Percentiles rank a stretch among this genome's conserved stretches.
These are phyloP conservation scores for Celastrina argiolus DNA, from an alignment of 2,888 invertebrate species.

Conservation along the genomic window DNA sequence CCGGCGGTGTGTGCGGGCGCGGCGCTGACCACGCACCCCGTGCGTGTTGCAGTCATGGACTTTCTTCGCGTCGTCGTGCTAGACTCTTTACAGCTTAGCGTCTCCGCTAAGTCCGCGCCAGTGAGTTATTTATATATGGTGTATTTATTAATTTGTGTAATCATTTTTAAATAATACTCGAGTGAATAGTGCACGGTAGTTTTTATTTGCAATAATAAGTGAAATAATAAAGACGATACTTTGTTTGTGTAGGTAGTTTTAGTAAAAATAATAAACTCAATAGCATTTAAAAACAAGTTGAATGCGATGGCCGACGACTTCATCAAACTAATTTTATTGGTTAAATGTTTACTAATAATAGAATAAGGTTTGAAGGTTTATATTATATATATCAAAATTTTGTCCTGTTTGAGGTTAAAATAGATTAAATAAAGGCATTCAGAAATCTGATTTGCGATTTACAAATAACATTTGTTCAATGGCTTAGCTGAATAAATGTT, in stretches of 20 bases:
- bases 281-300: neutral
- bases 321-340: neutral
- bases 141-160: neutral
- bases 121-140: conserved; percentile 47
- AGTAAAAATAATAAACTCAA: too few relatives aligned
- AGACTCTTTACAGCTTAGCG: conserved; percentile 92
- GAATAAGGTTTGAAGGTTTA: too few relatives aligned
- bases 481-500: neutral
- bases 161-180: neutral
- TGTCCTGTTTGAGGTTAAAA: too few relatives aligned
- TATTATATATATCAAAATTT: too few relatives aligned
- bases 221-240: neutral
- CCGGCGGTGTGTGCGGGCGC: conserved; percentile 69
- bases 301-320: too few relatives aligned
- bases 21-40: conserved; percentile 84
- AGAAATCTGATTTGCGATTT: too few relatives aligned
- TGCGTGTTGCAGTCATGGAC: conserved; percentile 94
- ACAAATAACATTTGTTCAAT: too few relatives aligned
- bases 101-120: conserved; percentile 86
- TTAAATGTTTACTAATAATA: neutral
- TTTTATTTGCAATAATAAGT: neutral
- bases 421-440: too few relatives aligned
- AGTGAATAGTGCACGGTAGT: neutral
- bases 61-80: conserved; percentile 95
- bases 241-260: too few relatives aligned